Base-by-base conservation (phyloP, 2,888 invertebrate species). In the Cryptus armator region DNA sequence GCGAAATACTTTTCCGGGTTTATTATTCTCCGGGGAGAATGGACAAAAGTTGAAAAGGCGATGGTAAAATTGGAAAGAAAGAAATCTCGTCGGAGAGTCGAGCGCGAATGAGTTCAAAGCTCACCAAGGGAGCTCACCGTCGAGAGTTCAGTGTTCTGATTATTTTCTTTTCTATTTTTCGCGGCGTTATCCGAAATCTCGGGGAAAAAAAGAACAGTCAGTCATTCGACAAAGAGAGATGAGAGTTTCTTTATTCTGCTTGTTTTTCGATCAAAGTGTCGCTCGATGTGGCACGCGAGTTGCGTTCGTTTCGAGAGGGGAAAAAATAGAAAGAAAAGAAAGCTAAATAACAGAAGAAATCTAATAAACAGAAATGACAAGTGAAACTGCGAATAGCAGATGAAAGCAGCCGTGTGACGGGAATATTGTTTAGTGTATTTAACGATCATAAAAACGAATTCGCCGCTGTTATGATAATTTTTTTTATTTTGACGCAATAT, bases 71-170 rank as follows among this genome's bases (percentile, higher is more conserved):
- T 37, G 37, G 24, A 19, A 5, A 32, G 46, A 59, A 53, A 44
- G 68, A 19, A 56, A 80, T 46, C 59, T 68, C 68, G 59, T 59
- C 46, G 10, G 29, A 32, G 62, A 10, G 19, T 48, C 46, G 53
- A 48, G 67, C n/a, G 46, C 44, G 53, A 68, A 68, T 46, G 68
- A 24, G 64, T 16, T 51, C 66, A 71, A 76, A 82, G 64, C 53
- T 70, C 62, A 12, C 62, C 19, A 59, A 37, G 62, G 62, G 29
- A 7, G 19, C 29, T 0, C 37, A 5, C 37, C 37, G 64, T 56
- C 56, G 64, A 16, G 29, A 14, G 71, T 53, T 32, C 62, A 44
- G 80, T 44, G 62, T 32, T 82, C 71, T 66, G 66, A 76, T 71
- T 82, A 66, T 77, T 66, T 71, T 37, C 37, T 37, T 37, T 37